phyloP scores from a whole-genome alignment of 2,113 vertebrate genomes.

The Xyliphius kryptos region DNA sequence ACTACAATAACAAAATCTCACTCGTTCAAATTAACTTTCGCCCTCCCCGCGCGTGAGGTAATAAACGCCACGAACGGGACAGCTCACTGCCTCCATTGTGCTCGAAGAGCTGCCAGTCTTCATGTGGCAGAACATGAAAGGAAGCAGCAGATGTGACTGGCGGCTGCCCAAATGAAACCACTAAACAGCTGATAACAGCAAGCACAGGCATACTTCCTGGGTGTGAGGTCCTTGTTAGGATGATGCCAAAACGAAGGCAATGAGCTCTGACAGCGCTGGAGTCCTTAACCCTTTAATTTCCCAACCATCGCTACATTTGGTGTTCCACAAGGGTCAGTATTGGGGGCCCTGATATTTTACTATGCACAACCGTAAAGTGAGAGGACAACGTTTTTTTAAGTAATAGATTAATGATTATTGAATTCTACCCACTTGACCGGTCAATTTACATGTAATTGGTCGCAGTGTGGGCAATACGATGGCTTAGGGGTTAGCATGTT shows the following conservation, averaged over 20 bases:
- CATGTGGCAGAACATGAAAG: constrained; percentile 36
- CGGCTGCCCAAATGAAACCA: constrained; percentile 39
- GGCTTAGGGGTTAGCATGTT: too few species aligned
- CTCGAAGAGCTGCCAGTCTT: constrained; percentile 13
- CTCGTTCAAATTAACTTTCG: constrained; percentile 4
- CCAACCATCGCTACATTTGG: too few species aligned
- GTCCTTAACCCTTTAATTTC: too few species aligned
- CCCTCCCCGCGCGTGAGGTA: constrained; percentile 7
- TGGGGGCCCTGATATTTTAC: too few species aligned
- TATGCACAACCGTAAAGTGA: too few species aligned
- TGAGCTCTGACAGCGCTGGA: too few species aligned
- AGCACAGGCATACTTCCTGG: constrained; percentile 41
- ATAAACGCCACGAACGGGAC: constrained; percentile 1
- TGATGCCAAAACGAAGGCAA: constrained; percentile 9
- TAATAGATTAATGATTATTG: too few species aligned
- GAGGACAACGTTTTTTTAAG: too few species aligned
- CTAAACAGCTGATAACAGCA: constrained; percentile 43
- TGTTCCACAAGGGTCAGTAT: too few species aligned
- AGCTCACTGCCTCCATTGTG: constrained; percentile 19
- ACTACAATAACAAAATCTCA: constrained; percentile 13
- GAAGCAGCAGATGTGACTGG: constrained; percentile 31
- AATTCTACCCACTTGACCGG: too few species aligned
- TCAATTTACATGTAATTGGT: too few species aligned
- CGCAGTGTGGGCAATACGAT: too few species aligned
- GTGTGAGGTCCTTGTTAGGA: constrained; percentile 46